A percentile compares a stretch with the other conserved stretches of the same genome.
phyloP scores from a whole-genome alignment of 2,888 invertebrate species.

The Tholera decimalis region DNA sequence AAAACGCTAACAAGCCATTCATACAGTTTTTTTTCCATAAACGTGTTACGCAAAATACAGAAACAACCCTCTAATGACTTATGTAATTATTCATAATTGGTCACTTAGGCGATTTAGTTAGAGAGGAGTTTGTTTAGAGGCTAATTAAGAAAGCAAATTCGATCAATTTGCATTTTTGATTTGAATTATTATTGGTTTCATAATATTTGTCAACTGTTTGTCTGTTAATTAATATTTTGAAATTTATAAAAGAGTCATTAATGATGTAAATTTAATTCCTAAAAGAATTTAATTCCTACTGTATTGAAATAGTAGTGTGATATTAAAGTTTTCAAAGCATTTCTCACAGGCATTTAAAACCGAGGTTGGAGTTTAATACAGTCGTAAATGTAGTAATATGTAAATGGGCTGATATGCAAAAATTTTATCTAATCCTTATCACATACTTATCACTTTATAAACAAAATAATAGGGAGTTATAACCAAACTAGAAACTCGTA shows the following conservation, averaged over 20 bases:
- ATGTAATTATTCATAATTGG: constrained; percentile 83
- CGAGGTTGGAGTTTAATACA: constrained; percentile 18
- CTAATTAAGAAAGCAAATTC: constrained; percentile 67
- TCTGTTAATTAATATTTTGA: constrained; percentile 40
- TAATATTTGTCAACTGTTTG: constrained; percentile 31
- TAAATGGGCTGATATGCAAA: constrained; percentile 43
- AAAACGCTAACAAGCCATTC: constrained; percentile 87
- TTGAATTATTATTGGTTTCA: constrained; percentile 34
- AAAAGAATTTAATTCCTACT: too few species aligned
- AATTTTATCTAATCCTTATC: constrained; percentile 41
- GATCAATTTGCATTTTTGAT: constrained; percentile 64
- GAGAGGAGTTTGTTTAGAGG: constrained; percentile 65
- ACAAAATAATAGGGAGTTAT: constrained; percentile 37
- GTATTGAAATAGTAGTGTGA: constrained; percentile 20
- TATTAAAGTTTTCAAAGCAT: constrained; percentile 3
- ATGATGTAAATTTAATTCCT: too few species aligned
- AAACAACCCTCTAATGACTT: constrained; percentile 80
- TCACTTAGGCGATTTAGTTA: constrained; percentile 74
- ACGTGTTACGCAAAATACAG: constrained; percentile 79
- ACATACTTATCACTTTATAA: constrained; percentile 7
- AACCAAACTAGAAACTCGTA: constrained; percentile 40
- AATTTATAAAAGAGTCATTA: constrained; percentile 13
- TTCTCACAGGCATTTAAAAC: constrained; percentile 11
- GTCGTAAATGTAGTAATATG: constrained; percentile 27
- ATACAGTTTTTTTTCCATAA: constrained; percentile 83